phyloP scores from a whole-genome alignment of 2,113 vertebrate genomes.

The Channa argus region DNA sequence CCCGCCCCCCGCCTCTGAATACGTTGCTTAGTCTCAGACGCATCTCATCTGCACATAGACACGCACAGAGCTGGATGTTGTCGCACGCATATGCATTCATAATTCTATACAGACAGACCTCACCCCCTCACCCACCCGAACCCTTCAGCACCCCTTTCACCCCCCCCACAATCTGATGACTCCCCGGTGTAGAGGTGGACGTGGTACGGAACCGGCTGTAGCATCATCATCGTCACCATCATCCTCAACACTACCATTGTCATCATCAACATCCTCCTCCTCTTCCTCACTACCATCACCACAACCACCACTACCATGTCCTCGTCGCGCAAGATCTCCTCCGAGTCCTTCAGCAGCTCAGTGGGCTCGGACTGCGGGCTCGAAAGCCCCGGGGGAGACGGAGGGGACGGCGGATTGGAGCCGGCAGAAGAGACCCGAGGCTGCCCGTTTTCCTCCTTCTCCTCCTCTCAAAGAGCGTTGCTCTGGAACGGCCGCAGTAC shows the following conservation, averaged over 20 bases:
- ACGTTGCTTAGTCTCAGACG: conserved; percentile 33
- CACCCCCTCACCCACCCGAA: neutral
- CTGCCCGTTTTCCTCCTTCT: conserved; percentile 76
- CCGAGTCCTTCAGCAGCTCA: conserved; percentile 96
- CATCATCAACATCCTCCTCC: conserved; percentile 74
- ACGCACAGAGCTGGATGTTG: conserved; percentile 42
- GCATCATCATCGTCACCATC: conserved; percentile 78
- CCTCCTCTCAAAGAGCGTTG: conserved; percentile 80
- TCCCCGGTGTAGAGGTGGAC: conserved; percentile 76
- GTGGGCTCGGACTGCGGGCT: conserved; percentile 91
- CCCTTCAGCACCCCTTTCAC: neutral
- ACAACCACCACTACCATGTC: conserved; percentile 94
- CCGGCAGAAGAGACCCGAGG: conserved; percentile 76
- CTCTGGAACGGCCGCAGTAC: conserved; percentile 93
- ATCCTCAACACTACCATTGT: conserved; percentile 74
- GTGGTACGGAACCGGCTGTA: conserved; percentile 72
- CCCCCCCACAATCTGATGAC: conserved; percentile 76
- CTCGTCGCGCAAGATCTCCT: conserved; percentile 95
- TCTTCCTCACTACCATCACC: conserved; percentile 62
- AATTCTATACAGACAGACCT: conserved; percentile 31
- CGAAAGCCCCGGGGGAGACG: conserved; percentile 88
- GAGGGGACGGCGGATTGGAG: conserved; percentile 77
- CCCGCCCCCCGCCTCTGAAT: conserved; percentile 6
- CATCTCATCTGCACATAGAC: neutral
- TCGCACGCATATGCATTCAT: conserved; percentile 38